Conservation (phyloP, 2,888 invertebrate genomes). For the Rhaphigaster nebulosa region DNA sequence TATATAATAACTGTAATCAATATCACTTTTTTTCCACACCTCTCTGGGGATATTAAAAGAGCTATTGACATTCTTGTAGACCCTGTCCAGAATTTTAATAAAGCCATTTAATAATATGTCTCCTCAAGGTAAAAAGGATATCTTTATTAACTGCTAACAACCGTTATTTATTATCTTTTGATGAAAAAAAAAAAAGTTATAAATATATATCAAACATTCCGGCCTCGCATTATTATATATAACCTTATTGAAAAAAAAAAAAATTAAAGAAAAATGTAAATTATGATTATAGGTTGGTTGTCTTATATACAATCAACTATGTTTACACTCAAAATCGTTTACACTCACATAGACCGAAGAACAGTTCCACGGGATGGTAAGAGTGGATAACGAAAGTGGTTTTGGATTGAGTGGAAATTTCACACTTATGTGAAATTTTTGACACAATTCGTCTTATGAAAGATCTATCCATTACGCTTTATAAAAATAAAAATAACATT, state of each 20-base stretch:
- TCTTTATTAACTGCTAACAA: background rate
- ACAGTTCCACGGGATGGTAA: no score
- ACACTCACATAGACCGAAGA: no score
- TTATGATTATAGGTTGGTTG: background rate
- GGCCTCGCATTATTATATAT: background rate
- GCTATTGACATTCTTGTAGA: background rate
- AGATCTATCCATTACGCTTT: no score
- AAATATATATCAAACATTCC: background rate
- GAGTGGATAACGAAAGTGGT: no score
- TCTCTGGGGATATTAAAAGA: background rate
- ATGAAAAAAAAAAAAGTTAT: background rate
- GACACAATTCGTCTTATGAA: no score
- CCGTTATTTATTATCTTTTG: background rate
- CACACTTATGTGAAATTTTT: no score
- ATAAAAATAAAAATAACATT: no score
- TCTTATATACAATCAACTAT: background rate
- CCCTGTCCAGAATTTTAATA: background rate
- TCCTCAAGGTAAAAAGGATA: background rate
- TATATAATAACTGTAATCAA: background rate
- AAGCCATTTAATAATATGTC: background rate
- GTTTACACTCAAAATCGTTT: no score
- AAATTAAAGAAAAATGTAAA: background rate
- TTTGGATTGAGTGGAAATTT: no score
- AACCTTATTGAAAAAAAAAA: background rate
- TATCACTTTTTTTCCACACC: background rate